Conservation (phyloP, 2,113 vertebrate species). For the Dinomys branickii region DNA sequence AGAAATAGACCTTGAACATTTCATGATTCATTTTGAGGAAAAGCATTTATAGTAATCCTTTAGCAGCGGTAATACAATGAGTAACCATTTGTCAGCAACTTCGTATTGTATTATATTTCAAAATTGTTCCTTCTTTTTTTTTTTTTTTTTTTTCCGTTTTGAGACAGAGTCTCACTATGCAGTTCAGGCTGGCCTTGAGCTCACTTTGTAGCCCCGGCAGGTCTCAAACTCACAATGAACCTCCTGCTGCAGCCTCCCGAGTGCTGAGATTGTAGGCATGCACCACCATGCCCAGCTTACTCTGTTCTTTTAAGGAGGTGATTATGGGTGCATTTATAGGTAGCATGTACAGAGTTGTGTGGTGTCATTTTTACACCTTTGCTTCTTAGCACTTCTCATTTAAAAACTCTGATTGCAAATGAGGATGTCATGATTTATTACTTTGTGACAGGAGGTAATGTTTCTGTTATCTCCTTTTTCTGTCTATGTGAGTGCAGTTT, state of each 20-base stretch:
- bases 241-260: too few relatives aligned
- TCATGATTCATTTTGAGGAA: not conserved
- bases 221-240: too few relatives aligned
- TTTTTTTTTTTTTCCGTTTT: too few relatives aligned
- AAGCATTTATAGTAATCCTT: not conserved
- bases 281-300: too few relatives aligned
- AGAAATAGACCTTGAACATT: not conserved
- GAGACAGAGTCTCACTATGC: too few relatives aligned
- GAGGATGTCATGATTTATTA: not conserved
- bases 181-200: too few relatives aligned
- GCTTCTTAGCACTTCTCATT: slow-evolving; percentile 11
- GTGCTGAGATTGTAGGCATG: too few relatives aligned
- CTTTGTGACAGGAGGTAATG: not conserved
- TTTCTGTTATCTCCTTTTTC: not conserved
- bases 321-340: not conserved
- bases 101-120: not conserved
- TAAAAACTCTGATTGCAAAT: slow-evolving; percentile 3
- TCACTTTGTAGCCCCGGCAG: too few relatives aligned
- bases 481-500: not conserved
- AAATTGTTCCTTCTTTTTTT: not conserved
- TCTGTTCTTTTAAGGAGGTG: not conserved
- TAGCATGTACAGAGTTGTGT: not conserved
- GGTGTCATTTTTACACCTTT: not conserved
- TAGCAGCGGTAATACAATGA: not conserved
- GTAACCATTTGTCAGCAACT: not conserved